Evolutionary conservation across 1,140 invertebrate species (phyloP).

Genomic region (Heliothis subflexa): DNA sequence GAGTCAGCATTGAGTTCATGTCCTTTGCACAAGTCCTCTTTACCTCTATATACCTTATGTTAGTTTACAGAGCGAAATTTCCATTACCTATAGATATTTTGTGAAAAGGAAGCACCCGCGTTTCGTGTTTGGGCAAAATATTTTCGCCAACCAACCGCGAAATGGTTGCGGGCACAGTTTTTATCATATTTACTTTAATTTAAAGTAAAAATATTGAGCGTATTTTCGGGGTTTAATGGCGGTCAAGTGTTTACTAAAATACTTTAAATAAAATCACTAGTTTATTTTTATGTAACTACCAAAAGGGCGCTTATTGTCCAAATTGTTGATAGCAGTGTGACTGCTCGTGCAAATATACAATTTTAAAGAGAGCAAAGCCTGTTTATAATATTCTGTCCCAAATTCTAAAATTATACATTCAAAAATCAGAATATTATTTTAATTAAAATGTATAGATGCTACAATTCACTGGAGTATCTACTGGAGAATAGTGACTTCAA

Average conservation of each 20-base stretch:
- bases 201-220: slow-evolving; percentile 19
- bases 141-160: slow-evolving; percentile 20
- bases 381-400: too few relatives aligned
- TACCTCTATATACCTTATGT: slow-evolving; percentile 19
- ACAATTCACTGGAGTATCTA: background rate
- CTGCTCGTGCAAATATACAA: background rate
- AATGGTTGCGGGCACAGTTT: slow-evolving; percentile 24
- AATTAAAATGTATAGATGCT: background rate
- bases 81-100: slow-evolving; percentile 37
- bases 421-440: background rate
- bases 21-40: slow-evolving; percentile 36
- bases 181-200: slow-evolving; percentile 31
- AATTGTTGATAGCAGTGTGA: slow-evolving; percentile 1
- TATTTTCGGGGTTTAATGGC: slow-evolving; percentile 19
- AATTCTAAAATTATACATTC: too few relatives aligned
- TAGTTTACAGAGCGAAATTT: slow-evolving; percentile 25
- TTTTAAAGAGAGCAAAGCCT: slow-evolving; percentile 6
- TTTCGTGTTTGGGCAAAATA: background rate
- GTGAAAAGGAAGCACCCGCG: slow-evolving; percentile 19
- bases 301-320: slow-evolving; percentile 1
- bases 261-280: slow-evolving; percentile 11
- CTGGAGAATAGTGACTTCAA: slow-evolving; percentile 41
- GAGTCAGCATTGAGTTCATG: slow-evolving; percentile 43
- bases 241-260: background rate
- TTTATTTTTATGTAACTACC: slow-evolving; percentile 25